Base-by-base conservation (phyloP, 2,797 vertebrate species). In the Anguilla marmorata region DNA sequence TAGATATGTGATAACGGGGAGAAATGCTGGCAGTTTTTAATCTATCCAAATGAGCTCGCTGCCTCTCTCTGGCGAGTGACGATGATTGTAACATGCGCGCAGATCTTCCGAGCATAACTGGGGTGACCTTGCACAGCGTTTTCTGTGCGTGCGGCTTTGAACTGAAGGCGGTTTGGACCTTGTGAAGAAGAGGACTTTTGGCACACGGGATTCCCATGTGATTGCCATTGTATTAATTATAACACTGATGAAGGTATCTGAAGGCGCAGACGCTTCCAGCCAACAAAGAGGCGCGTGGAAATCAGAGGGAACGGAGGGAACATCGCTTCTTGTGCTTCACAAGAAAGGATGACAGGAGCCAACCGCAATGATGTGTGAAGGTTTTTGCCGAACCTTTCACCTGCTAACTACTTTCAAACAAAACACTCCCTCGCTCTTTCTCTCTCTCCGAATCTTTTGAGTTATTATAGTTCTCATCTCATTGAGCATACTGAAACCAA, bases 371-470 rank as follows among this genome's bases (percentile, higher is more conserved):
- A 45, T 14, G 24, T n/a, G n/a, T 21, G 45, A 48, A 82, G 56
- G 54, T 82, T 41, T 58, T 50, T 7, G 16, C 58, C 27, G 5
- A 86, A 50, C 27, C 58, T 63, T 16, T 63, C 72, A 48, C 56
- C 84, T 50, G 41, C 52, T 79, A 84, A 84, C 79, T 58, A 6
- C 83, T 74, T 56, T 56, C 86, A 83, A 63, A 69, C n/a, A 82
- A 52, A 60, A 58, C 2, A 21, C 52, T 82, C 37, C 48, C 45
- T 84, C 19, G 33, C 63, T 41, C 33, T 37, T 24, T 37, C 27
- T 85, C 87, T 85, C 60, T 84, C 63, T 54, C 12, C 27, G 41
- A 87, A 87, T 87, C 48, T 50, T 63, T 82, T 87, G 52, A 45
- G 37, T 83, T 83, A 52, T 58, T 45, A 33, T 41, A 54, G n/a